phyloP scores from a whole-genome alignment of 2,888 invertebrate genomes.

The Microchrysa polita region DNA sequence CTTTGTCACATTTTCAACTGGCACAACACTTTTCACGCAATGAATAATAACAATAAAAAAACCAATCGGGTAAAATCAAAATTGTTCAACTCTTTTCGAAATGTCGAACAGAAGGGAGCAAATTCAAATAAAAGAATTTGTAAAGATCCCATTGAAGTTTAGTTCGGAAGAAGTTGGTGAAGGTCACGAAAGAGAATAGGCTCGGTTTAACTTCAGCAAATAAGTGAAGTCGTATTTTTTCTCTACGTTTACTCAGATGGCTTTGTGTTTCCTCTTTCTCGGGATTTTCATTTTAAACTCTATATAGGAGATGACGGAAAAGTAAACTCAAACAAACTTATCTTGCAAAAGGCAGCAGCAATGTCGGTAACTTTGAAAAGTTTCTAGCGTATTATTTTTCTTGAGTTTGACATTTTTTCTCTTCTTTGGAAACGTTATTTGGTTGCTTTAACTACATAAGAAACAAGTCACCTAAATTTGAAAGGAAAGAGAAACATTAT shows the following conservation, averaged over 20 bases:
- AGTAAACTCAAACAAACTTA: neutral
- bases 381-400: neutral
- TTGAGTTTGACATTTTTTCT: neutral
- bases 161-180: neutral
- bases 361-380: neutral
- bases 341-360: conserved; percentile 5
- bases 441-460: neutral
- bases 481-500: neutral
- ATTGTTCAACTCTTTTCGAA: neutral
- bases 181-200: conserved; percentile 1
- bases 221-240: too few species aligned
- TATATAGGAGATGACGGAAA: neutral
- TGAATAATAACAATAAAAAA: neutral
- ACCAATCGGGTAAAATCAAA: neutral
- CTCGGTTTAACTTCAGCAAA: conserved; percentile 3
- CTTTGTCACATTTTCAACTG: too few species aligned
- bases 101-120: neutral
- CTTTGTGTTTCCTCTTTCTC: neutral
- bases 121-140: neutral
- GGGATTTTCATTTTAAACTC: neutral
- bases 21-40: neutral
- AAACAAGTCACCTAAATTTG: neutral
- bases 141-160: neutral
- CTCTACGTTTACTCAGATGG: neutral
- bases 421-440: neutral